phyloP scores from a whole-genome alignment of 2,113 vertebrate genomes.

The Gambusia affinis region DNA sequence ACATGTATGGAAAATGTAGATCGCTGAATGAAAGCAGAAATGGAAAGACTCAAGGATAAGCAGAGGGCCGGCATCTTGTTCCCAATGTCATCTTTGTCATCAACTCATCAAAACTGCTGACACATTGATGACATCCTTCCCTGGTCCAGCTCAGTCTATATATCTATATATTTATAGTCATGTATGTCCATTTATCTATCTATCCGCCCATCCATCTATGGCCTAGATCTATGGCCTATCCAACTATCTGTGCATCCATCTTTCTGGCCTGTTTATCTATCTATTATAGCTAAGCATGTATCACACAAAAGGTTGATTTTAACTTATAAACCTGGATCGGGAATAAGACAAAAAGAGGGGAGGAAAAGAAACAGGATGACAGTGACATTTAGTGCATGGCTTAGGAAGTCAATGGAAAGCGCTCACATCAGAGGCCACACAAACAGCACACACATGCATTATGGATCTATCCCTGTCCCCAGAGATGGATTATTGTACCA shows the following conservation, averaged over 20 bases:
- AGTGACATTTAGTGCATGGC: constrained; percentile 40
- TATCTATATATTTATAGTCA: constrained; percentile 12
- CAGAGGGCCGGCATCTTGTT: constrained; percentile 53
- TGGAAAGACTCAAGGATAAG: constrained; percentile 31
- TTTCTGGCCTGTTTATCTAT: constrained; percentile 1
- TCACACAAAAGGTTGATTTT: not conserved
- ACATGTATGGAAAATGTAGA: constrained; percentile 37
- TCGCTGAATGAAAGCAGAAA: constrained; percentile 36
- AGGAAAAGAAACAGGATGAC: constrained; percentile 23
- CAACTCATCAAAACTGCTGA: constrained; percentile 67
- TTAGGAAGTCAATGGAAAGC: constrained; percentile 36
- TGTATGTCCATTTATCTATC: constrained; percentile 33
- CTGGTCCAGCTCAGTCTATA: constrained; percentile 36
- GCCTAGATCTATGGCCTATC: not conserved
- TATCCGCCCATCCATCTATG: not conserved
- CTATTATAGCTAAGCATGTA: not conserved
- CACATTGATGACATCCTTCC: constrained; percentile 59
- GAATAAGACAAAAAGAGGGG: constrained; percentile 2
- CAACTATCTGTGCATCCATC: constrained; percentile 1
- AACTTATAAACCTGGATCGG: constrained; percentile 18
- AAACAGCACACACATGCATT: constrained; percentile 38
- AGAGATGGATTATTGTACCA: constrained; percentile 53
- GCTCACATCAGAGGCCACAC: constrained; percentile 37
- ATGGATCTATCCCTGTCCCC: constrained; percentile 42
- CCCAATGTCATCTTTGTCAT: constrained; percentile 67